Evolutionary conservation across 2,888 invertebrate species (phyloP), one percentile per base, ranked within the genome.

Genomic region (Cremastobaeus sp.): DNA sequence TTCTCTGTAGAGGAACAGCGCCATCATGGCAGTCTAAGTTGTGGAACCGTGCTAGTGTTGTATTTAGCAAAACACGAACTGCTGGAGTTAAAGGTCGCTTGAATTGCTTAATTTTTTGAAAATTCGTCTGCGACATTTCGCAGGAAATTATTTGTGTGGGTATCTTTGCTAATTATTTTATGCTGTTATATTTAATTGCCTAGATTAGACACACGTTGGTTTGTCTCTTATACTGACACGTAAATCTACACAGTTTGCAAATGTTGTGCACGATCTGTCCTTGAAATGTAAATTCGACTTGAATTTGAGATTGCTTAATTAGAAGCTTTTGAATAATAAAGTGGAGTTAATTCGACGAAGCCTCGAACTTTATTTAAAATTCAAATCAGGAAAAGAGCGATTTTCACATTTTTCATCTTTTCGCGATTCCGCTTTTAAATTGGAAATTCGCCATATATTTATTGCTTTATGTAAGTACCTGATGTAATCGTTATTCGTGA

Each of bases 311-410:
- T 55, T 70, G 62, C 62, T 55, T 62, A 62, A 70, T 70, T 70
- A 62, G 41, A 48, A 54, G 62, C 34, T 62, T 69, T 62, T 70
- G 62, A 62, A 70, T 70, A 70, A 70, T 70, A 54, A 60, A 47
- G 32, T 28, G 15, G 34, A 28, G 39, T 18, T 62, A 62, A 70
- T 62, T 55, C 20, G 34, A 48, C 41, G 34, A 48, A 55, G 48
- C 41, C 9, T 60, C 34, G 15, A 55, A 54, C 55, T 55, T 62
- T 55, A 48, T 62, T 62, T 70, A 43, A 70, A 70, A 35, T 70
- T 70, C 55, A 70, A 70, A 70, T 70, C 20, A 60, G 47, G 39
- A 28, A 21, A 32, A 69, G 25, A 62, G 28, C 41, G 41, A 69
- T 69, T 45, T 52, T 45, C 52, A 57, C 30, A 39, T 52, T 62